Conservation (phyloP, 2,797 vertebrate genomes). For the Peromyscus melanophrys region DNA sequence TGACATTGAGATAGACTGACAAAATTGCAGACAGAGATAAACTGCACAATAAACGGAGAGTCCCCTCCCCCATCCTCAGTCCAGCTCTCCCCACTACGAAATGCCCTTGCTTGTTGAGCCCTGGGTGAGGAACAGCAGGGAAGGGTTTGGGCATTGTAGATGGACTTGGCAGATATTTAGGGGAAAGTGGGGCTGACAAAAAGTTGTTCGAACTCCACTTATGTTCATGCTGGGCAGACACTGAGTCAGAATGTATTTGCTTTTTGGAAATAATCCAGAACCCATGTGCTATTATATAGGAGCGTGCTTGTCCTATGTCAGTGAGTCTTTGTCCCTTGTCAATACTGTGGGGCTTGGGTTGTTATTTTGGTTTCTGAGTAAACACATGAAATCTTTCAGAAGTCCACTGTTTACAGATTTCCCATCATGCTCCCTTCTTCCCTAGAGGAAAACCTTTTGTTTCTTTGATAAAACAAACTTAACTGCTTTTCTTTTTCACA, state of each 20-base stretch:
- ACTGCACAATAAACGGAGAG: conserved; percentile 50
- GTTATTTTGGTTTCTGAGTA: conserved; percentile 77
- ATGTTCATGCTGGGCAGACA: neutral
- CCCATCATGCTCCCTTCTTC: conserved; percentile 79
- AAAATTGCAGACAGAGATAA: conserved; percentile 29
- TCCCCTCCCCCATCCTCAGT: neutral
- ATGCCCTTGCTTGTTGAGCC: conserved; percentile 18
- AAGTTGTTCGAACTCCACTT: neutral
- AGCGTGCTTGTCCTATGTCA: conserved; percentile 35
- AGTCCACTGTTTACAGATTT: conserved; percentile 79
- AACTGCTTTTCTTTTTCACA: conserved; percentile 68
- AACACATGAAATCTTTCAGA: conserved; percentile 75
- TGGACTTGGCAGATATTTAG: conserved; percentile 58
- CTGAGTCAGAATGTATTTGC: conserved; percentile 48
- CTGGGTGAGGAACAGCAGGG: neutral
- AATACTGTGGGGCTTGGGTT: conserved; percentile 44
- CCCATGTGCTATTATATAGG: neutral
- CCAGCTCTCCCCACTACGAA: neutral
- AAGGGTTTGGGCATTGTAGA: neutral
- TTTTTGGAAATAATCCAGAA: conserved; percentile 58
- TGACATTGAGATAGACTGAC: conserved; percentile 1
- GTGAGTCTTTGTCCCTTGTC: conserved; percentile 48
- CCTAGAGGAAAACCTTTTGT: conserved; percentile 81
- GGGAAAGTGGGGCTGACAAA: conserved; percentile 32
- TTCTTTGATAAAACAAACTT: conserved; percentile 80